Conservation (phyloP, 53 echinoderm and acorn worm species). For the Arbacia lixula region DNA sequence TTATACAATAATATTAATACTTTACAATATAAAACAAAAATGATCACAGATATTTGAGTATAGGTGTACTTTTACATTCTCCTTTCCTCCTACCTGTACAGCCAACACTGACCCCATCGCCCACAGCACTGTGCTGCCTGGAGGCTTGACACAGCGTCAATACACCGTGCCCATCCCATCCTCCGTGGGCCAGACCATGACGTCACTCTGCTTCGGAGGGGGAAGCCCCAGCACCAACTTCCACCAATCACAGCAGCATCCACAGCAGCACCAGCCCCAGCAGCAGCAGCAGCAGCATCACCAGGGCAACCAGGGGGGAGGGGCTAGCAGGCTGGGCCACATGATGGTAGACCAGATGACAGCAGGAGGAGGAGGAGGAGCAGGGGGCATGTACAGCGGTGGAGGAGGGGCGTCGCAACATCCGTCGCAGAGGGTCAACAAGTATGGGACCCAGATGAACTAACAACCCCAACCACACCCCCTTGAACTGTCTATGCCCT, state of each 20-base stretch:
- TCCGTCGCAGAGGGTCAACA: not conserved
- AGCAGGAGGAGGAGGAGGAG: not conserved
- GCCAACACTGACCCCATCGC: constrained; percentile 98
- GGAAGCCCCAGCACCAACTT: not conserved
- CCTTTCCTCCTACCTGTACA: constrained; percentile 40
- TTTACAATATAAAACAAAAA: too few species aligned
- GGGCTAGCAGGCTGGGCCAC: not conserved
- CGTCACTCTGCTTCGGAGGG: constrained; percentile 61
- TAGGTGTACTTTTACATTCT: too few species aligned
- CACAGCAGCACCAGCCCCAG: constrained; percentile 9
- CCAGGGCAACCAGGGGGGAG: not conserved
- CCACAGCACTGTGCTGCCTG: constrained; percentile 86
- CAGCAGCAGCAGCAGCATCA: not conserved
- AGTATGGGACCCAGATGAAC: constrained; percentile 40
- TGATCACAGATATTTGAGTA: too few species aligned
- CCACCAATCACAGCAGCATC: not conserved
- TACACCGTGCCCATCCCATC: constrained; percentile 80
- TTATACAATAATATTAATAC: too few species aligned
- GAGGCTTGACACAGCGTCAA: constrained; percentile 88
- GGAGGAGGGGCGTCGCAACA: too few species aligned
- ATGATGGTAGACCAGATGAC: constrained; percentile 47
- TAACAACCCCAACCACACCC: too few species aligned
- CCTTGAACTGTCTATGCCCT: too few species aligned
- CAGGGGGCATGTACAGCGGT: constrained; percentile 25
- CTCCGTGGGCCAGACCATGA: constrained; percentile 81